Evolutionary conservation across 1,140 invertebrate genomes (phyloP).

Genomic region (Diabrotica undecimpunctata): DNA sequence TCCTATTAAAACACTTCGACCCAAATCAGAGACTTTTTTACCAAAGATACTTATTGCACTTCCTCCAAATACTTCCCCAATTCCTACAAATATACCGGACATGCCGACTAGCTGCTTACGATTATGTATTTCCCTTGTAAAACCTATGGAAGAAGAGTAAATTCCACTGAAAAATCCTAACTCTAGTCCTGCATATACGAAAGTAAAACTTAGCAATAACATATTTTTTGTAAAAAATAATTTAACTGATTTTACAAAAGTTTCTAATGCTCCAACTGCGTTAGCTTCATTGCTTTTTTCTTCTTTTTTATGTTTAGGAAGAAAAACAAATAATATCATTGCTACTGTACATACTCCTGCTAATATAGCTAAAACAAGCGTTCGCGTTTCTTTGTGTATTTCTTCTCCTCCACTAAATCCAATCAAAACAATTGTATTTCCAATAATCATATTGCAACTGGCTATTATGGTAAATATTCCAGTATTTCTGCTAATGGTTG

Average conservation of each 20-base stretch:
- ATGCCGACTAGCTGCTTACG: conserved; percentile 84
- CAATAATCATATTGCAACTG: conserved; percentile 79
- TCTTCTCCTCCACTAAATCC: conserved; percentile 73
- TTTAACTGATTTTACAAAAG: conserved; percentile 68
- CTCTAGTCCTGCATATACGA: conserved; percentile 86
- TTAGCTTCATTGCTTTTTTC: conserved; percentile 50
- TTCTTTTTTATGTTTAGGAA: conserved; percentile 56
- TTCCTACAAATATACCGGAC: conserved; percentile 88
- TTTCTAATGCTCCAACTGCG: conserved; percentile 55
- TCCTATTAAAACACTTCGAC: conserved; percentile 83
- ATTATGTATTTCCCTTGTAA: conserved; percentile 69
- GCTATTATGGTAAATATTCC: neutral
- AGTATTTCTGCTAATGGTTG: no score
- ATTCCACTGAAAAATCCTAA: conserved; percentile 94
- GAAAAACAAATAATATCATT: conserved; percentile 61
- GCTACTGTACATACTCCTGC: conserved; percentile 65
- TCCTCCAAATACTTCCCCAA: conserved; percentile 84
- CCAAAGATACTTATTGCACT: conserved; percentile 86
- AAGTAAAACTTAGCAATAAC: conserved; percentile 78
- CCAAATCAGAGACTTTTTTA: conserved; percentile 73
- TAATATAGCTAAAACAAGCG: conserved; percentile 72
- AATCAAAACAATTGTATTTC: conserved; percentile 91
- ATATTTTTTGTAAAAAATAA: conserved; percentile 80
- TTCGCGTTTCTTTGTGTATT: conserved; percentile 63
- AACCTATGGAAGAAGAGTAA: conserved; percentile 86